phyloP scores from a whole-genome alignment of 1,140 invertebrate genomes.

The Heliconius melpomene region DNA sequence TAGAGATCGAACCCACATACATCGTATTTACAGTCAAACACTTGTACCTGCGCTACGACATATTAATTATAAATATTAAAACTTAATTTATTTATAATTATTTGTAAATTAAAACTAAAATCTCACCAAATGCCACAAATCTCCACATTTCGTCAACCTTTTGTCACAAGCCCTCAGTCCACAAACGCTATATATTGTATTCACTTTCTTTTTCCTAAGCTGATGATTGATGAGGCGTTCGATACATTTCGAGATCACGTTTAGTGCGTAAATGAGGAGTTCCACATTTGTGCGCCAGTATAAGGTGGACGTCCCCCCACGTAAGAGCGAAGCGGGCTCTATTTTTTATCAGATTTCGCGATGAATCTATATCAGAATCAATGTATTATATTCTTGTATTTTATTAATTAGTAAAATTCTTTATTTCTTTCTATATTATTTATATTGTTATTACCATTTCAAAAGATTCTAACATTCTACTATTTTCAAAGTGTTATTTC shows the following conservation, averaged over 20 bases:
- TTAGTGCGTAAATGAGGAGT: conserved; percentile 31
- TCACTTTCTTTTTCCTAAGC: conserved; percentile 24
- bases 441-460: too few relatives aligned
- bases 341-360: background rate
- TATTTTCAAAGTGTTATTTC: too few relatives aligned
- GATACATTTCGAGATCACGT: conserved; percentile 28
- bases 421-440: too few relatives aligned
- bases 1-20: too few relatives aligned
- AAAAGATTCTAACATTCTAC: too few relatives aligned
- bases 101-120: background rate
- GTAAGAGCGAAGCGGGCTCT: background rate
- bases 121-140: conserved; percentile 34
- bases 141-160: conserved; percentile 33
- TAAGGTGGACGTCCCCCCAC: conserved; percentile 32
- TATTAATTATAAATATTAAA: too few relatives aligned
- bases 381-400: background rate
- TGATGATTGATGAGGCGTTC: conserved; percentile 23
- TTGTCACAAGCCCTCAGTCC: conserved; percentile 31
- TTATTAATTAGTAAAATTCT: background rate
- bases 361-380: background rate
- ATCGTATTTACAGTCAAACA: too few relatives aligned
- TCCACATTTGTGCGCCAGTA: conserved; percentile 16
- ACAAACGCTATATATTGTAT: conserved; percentile 20
- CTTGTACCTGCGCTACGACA: too few relatives aligned
- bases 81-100: too few relatives aligned